Base-by-base conservation (phyloP, 2,888 invertebrate genomes). In the Lasioglossum morio region DNA sequence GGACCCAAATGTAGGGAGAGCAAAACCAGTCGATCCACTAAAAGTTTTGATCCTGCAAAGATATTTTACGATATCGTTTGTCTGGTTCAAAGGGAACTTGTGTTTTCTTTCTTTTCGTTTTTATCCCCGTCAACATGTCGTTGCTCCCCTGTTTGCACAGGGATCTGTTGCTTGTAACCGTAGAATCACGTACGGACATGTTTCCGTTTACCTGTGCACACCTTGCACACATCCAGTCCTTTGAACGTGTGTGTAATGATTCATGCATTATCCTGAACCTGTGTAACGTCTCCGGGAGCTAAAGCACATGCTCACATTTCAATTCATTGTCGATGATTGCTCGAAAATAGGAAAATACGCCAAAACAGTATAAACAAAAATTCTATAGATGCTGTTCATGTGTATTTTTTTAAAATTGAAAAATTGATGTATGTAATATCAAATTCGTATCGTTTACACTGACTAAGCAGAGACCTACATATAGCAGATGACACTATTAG, bases 161-260 rank as follows among this genome's bases (percentile, higher is more conserved):
- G 72, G 34, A 46, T 75, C 48, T 2, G 43, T 77, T 30, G 34
- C 66, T 34, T 66, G 66, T 19, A 66, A 66, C 34, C 34, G 66
- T 66, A 30, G 14, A 60, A 14, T 60, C 66, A 23, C 66, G 66
- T 34, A 23, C 66, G 19, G 34, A 66, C 34, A 34, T 66, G 34
- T 66, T 19, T 66, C 34, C 66, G 34, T 66, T 34, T 66, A 19
- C 10, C 66, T 66, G 66, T 66, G 8, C 34, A 30, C 34, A 30
- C 30, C 23, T 19, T 19, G 66, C 34, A 66, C 66, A 66, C 19
- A 63, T 30, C 19, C 34, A 27, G 14, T 14, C 60, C 27, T 34
- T 19, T 30, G 2, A 19, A 19, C 66, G 19, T 34, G 8, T 23
- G 34, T 66, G 66, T 34, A 66, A 34, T 23, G 66, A 34, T 34